Base-by-base conservation (phyloP, 2,888 invertebrate species). In the Odontomyia ornata region DNA sequence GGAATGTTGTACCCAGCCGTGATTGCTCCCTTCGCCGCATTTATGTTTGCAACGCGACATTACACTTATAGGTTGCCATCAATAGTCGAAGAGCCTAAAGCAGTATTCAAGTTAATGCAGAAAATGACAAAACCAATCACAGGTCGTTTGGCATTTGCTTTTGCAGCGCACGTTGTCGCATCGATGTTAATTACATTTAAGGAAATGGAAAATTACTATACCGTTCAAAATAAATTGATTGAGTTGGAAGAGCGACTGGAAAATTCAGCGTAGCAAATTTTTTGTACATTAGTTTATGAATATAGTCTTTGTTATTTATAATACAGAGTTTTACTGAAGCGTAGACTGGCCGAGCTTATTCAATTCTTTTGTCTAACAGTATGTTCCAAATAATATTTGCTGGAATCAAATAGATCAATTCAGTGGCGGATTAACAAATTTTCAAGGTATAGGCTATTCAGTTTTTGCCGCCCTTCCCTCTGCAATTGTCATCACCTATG, bases 21-120 rank as follows among this genome's bases (percentile, higher is more conserved):
- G 0, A 81, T 93, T 62, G 89, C 89, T 1, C 91, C 93, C 7
- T 77, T 90, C 0, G 86, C 91, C 57, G 87, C 89, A 75, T 88
- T 92, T 81, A 88, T 91, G 88, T 87, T 91, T 80, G 91, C 92
- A 30, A 88, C 89, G 71, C 88, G 90, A 77, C 90, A 90, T 83
- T 87, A 85, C 67, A 93, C 93, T 3, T 90, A 87, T 80, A 88
- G 91, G 80, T 80, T 93, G 25, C 93, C 93, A 2, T 88, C 89
- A n/a, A 82, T 92, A n/a, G 86, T 83, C 0, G 87, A 89, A 73
- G 89, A 90, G 13, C 89, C 90, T 0, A 86, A 84, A 81, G 89
- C 89, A 76, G 85, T 90, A 0, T 87, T 91, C 0, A 83, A 88
- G 60, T 85, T 92, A 23, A 83, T 90, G 81, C 83, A 82, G 5